Evolutionary conservation across 2,113 vertebrate species (phyloP).

Genomic region (Sebastes schlegelii): DNA sequence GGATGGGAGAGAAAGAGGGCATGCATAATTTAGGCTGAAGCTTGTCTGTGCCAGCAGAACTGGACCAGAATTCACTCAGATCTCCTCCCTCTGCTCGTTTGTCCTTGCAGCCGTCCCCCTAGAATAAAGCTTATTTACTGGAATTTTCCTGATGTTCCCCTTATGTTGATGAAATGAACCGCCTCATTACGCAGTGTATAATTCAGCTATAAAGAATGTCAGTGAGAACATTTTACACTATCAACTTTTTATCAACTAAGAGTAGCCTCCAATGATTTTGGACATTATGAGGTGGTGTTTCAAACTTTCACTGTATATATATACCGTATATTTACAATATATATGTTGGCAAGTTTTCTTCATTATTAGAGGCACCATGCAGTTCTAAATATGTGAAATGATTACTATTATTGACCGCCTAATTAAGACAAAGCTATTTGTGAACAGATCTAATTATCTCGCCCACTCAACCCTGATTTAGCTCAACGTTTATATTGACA

Average conservation of each 20-base stretch:
- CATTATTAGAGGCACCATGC: neutral
- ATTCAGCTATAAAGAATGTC: neutral
- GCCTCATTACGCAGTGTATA: neutral
- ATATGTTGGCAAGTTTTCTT: neutral
- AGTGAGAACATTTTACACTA: neutral
- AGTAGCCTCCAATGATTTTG: neutral
- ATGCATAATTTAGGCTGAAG: conserved; percentile 69
- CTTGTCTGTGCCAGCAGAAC: conserved; percentile 39
- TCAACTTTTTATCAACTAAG: neutral
- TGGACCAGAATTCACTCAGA: conserved; percentile 48
- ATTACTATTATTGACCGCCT: neutral
- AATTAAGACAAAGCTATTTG: neutral
- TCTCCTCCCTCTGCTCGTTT: conserved; percentile 1
- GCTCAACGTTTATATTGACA: neutral
- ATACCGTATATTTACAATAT: too few species aligned
- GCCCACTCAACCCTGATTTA: neutral
- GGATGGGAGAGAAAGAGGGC: conserved; percentile 34
- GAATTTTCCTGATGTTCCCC: neutral
- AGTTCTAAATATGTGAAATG: neutral
- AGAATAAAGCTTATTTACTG: neutral
- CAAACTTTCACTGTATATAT: neutral
- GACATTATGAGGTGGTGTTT: neutral
- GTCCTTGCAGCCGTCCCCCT: conserved; percentile 42
- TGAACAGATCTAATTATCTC: too few species aligned
- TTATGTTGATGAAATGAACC: neutral